Base-by-base conservation (phyloP, 2,113 vertebrate genomes). In the Hydropotes inermis region DNA sequence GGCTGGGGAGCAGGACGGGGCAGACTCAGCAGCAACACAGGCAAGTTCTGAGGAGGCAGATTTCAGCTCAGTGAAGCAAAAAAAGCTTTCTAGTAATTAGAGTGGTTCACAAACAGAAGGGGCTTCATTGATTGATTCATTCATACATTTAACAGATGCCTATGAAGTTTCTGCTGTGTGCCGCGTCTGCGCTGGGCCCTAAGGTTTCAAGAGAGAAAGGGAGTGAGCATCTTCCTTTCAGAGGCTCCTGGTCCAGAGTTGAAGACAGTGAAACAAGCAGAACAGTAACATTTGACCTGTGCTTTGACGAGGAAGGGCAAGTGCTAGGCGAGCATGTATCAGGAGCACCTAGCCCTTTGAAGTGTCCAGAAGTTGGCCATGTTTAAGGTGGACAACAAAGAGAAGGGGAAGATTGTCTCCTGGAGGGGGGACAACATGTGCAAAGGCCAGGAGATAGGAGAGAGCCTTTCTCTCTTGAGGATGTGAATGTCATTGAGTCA, bases 21-120 rank as follows among this genome's bases (percentile, higher is more conserved):
- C 23, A 28, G 50, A 78, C 81, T 74, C 81, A 14, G 61, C 57
- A 33, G 36, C 33, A 23, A 36, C 8, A 12, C 0, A 5, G 27
- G 52, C 45, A 33, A 30, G 21, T 78, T 85, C 54, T 0, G 11
- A 52, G 52, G 30, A 85, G 39, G 91, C 52, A 15, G 88, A 39
- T 74, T 82, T 54, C 64, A 58, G 91, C 43, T 81, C 81, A 47
- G 8, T 64, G 91, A 89, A 92, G 94, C 81, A 6, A 27, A 55
- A 55, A 74, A 81, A 60, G 52, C 94, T 88, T 89, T 57, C 81
- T 47, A 54, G 96, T 74, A 13, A 84, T 94, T 27, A 28, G 94
- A 67, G 67, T 43, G 70, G 30, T 58, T 89, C n/a, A 21, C 58
- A 36, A 87, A 55, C 17, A n/a, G 61, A 45, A 21, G 30, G 28